Base-by-base conservation (phyloP, 2,113 vertebrate genomes). In the Corythornis cristatus region DNA sequence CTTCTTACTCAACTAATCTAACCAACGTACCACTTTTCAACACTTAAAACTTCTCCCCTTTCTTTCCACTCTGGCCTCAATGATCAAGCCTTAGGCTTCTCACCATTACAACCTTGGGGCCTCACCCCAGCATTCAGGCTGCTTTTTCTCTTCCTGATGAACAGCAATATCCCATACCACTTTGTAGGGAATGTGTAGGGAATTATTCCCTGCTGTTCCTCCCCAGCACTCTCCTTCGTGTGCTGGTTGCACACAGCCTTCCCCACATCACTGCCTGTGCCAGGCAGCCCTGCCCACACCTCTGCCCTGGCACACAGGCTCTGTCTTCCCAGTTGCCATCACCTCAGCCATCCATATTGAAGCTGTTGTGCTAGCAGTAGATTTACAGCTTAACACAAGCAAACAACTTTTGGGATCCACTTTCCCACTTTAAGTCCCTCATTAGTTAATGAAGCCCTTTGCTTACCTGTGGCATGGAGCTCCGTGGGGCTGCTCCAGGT, bases 241-340 rank as follows among this genome's bases (percentile, higher is more conserved):
- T 80, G 45, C 43, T 11, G 8, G 19, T 25, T 28, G 33, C 16
- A 4, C 11, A 3, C 12, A 43, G 43, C 19, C 42, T n/a, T 40
- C 25, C 4, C 16, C 5, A 8, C 42, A 15, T 2, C 1, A 1
- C 65, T 64, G 53, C 62, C n/a, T 9, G 8, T 43, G 13, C 51
- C 37, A 11, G 1, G 11, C 23, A 42, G 66, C 42, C 62, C 58
- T 64, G 25, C 33, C 37, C 28, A 22, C 23, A 15, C n/a, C 51
- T 40, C 66, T 2, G 1, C n/a, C 53, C 72, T 6, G 0, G 19
- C 5, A 20, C 43, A 4, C 0, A 2, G 28, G 25, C 67, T 48
- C 48, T 62, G 43, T 23, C 18, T 12, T 81, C 33, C 25, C 0
- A 0, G 6, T 14, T 35, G 12, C 35, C 57, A 42, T 37, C 61